Percentiles rank a stretch among this genome's conserved stretches.
Evolutionary conservation across 2,797 vertebrate genomes (phyloP).

Genomic region (Thunnus albacares): DNA sequence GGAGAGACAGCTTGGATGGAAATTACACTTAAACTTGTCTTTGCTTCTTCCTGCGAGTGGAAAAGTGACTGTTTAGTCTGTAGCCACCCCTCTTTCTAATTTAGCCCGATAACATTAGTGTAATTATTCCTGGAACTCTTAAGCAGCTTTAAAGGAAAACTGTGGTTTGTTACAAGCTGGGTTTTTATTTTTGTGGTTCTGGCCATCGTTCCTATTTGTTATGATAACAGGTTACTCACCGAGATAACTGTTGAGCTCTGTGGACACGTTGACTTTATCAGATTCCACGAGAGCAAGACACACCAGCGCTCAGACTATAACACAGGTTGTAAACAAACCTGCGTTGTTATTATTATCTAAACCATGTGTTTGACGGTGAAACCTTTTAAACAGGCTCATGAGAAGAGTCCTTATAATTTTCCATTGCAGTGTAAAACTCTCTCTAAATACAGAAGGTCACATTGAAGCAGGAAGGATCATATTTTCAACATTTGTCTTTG

Average conservation of each 20-base stretch:
- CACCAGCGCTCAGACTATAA: neutral
- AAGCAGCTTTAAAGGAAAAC: conserved; percentile 7
- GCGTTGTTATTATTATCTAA: neutral
- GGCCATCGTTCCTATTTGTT: conserved; percentile 35
- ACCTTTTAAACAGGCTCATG: neutral
- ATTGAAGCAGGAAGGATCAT: neutral
- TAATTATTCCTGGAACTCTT: conserved; percentile 21
- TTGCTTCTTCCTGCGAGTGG: neutral
- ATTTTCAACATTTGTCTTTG: conserved; percentile 2
- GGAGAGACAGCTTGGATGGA: neutral
- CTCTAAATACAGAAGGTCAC: neutral
- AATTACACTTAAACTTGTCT: conserved; percentile 1
- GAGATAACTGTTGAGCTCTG: conserved; percentile 10
- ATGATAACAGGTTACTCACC: conserved; percentile 40
- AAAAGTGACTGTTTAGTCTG: conserved; percentile 3
- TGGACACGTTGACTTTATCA: conserved; percentile 4
- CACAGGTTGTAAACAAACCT: neutral
- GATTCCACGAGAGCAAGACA: conserved; percentile 41
- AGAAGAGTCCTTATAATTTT: conserved; percentile 3
- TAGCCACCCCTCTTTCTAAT: neutral
- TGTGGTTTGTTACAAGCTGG: neutral
- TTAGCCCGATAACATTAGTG: conserved; percentile 9
- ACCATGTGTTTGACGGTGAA: conserved; percentile 13
- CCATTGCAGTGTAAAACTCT: neutral
- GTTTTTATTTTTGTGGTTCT: conserved; percentile 27